Percentiles rank a stretch among this genome's conserved stretches.
phyloP scores from a whole-genome alignment of 2,797 vertebrate genomes.

The Enteromius trimaculatus region DNA sequence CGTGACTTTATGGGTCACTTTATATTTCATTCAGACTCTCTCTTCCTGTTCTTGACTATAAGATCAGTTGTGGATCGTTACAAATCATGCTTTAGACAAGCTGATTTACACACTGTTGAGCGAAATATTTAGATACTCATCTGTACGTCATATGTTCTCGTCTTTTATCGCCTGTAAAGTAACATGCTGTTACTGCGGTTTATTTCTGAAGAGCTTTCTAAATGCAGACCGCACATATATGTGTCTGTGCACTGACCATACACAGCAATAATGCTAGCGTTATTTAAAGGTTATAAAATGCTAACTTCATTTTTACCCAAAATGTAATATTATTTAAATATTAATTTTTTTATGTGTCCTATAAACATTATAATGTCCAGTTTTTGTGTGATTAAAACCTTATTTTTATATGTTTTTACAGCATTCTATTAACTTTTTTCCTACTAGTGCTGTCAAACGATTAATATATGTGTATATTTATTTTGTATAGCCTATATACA shows the following conservation, averaged over 20 bases:
- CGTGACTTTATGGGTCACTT: background rate
- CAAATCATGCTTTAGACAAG: background rate
- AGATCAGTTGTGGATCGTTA: background rate
- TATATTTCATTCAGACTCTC: background rate
- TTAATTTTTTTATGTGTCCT: background rate
- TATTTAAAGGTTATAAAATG: too few relatives aligned
- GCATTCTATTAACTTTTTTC: background rate
- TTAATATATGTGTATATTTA: too few relatives aligned
- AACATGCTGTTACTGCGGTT: background rate
- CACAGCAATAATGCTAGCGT: background rate
- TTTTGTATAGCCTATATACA: too few relatives aligned
- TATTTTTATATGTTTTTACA: background rate
- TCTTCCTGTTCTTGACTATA: background rate
- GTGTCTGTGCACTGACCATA: background rate
- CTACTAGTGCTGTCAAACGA: background rate
- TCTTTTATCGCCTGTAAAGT: background rate
- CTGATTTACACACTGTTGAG: too few relatives aligned
- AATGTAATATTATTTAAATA: background rate
- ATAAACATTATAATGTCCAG: background rate
- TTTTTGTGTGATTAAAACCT: background rate
- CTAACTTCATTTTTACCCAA: too few relatives aligned
- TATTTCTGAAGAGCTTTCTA: background rate
- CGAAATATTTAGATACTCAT: background rate
- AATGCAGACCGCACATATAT: background rate
- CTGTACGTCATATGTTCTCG: background rate